Evolutionary conservation across 2,797 vertebrate species (phyloP), one percentile per base, ranked within the genome.

Genomic region (Delichon dasypus): DNA sequence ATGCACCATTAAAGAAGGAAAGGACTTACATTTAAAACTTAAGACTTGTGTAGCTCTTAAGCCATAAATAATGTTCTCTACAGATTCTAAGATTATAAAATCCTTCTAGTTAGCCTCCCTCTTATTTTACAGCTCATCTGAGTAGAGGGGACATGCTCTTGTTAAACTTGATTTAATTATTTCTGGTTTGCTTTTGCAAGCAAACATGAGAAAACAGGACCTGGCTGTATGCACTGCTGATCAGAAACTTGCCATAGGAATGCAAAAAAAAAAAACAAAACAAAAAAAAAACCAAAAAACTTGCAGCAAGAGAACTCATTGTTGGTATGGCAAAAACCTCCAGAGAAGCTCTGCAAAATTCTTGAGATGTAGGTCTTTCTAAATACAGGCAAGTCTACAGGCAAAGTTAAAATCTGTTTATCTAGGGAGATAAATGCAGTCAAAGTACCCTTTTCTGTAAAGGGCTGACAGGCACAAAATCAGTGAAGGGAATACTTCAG

Each of bases 61-160:
- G 75, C 73, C 32, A 90, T 97, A 97, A 96, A 96, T 97, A 95
- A 96, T 85, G 50, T 77, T 88, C 90, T 60, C 38, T 83, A 62
- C 84, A 75, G 62, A 81, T 91, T 85, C 26, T 55, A 75, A 72
- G 78, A 90, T 87, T 94, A 96, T 90, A 27, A 86, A 84, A 71
- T 93, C 64, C 71, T 90, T 88, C 64, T 47, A 76, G 68, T 61
- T 90, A 82, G n/a, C 84, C 72, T 95, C 94, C 92, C 70, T 92
- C 51, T 64, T 79, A 62, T 64, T 88, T 67, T 90, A 70, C 75
- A 88, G 60, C 67, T 93, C 51, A 38, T 80, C 51, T 94, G 78
- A 92, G 93, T 83, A 89, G 71, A 94, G 44, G 8, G 29, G 50
- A 48, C 75, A 51, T 89, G 45, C 13, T 68, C 23, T 89, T 91